Evolutionary conservation across 2,113 vertebrate genomes (phyloP), one percentile per base, ranked within the genome.

Genomic region (Hymenochirus boettgeri): DNA sequence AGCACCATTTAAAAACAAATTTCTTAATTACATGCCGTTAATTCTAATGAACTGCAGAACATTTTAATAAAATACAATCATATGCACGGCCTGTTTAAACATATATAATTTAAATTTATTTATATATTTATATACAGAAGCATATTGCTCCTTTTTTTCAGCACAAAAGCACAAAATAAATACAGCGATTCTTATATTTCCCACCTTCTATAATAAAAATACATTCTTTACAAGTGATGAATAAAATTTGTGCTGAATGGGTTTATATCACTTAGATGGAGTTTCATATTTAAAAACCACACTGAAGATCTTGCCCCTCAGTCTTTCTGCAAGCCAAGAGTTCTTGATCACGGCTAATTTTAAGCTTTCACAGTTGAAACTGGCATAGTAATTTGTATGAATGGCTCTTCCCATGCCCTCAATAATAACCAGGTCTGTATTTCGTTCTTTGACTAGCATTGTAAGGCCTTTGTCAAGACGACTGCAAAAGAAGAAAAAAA

Each of bases 231-330:
- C 57, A 70, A 59, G 77, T 61, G 66, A 1, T 3, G 62, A 71
- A 78, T 80, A 78, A 55, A 81, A 77, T 47, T 66, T 70, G 71
- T 82, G 83, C 82, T 37, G 65, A 84, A 85, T 53, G 56, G 46
- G 79, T 76, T 67, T 25, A 0, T 42, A 27, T 85, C 78, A 77
- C 78, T 85, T 63, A 5, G 73, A 64, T 0, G 96, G 94, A 53
- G 91, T 85, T 82, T 99, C 96, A 0, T 95, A 99, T 75, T 99
- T 99, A 77, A 97, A 99, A 70, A 99, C 97, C 70, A 99, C 94
- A 0, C 96, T 99, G 85, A 97, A 99, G 62, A 99, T 90, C 60
- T 87, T 96, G 11, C 96, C 96, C 0, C 96, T 95, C 0, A 99
- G 90, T 0, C 96, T 90, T 25, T 96, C 94, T 0, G 96, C 96